Conservation (phyloP, 2,797 vertebrate genomes). For the Sebastes trivittatus region DNA sequence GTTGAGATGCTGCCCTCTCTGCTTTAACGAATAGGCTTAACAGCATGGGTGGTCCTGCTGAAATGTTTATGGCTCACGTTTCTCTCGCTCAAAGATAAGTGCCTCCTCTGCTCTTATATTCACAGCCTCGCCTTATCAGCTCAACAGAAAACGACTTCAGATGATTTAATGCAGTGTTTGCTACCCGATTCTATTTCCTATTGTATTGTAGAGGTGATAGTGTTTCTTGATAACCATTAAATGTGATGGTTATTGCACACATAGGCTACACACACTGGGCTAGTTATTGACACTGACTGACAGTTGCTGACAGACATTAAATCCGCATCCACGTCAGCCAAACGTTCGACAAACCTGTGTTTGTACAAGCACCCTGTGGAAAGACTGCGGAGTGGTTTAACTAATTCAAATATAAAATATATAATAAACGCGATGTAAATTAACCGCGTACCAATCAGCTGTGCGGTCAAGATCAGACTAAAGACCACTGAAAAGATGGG, state of each 20-base stretch:
- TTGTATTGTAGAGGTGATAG: neutral
- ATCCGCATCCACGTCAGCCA: neutral
- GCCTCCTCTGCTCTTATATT: neutral
- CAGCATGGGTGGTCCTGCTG: constrained; percentile 32
- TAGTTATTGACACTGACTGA: neutral
- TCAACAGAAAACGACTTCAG: neutral
- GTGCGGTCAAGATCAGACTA: too few relatives aligned
- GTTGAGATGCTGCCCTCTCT: constrained; percentile 4
- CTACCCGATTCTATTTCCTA: neutral
- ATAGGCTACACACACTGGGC: neutral
- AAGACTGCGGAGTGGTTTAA: neutral
- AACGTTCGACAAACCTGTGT: neutral
- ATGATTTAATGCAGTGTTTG: constrained; percentile 4
- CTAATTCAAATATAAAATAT: neutral
- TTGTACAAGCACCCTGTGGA: neutral
- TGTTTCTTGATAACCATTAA: neutral
- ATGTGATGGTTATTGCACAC: neutral
- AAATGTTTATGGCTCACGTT: constrained; percentile 41
- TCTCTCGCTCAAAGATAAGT: neutral
- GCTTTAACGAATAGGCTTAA: constrained; percentile 19
- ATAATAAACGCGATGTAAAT: too few relatives aligned
- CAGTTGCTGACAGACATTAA: neutral
- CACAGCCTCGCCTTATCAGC: constrained; percentile 5
- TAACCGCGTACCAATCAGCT: too few relatives aligned
- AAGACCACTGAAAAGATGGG: too few relatives aligned